Evolutionary conservation across 1,140 invertebrate genomes (phyloP).

Genomic region (Drosophila sproati): DNA sequence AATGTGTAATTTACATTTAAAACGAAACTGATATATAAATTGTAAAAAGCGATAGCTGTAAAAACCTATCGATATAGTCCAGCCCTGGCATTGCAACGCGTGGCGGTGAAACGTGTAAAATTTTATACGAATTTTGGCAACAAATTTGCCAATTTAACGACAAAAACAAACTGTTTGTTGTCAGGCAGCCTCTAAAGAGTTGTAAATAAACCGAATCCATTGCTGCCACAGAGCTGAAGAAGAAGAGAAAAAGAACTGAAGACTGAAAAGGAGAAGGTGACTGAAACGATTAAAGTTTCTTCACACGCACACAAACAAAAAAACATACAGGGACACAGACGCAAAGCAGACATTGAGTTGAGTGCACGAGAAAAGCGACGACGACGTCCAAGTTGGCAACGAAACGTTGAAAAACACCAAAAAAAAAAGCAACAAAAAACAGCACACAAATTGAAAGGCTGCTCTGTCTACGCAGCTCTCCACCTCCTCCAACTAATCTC

Average conservation of each 20-base stretch:
- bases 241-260: not conserved
- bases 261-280: conserved; percentile 24
- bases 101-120: conserved; percentile 59
- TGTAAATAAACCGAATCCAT: not conserved
- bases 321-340: not conserved
- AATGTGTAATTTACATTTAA: not conserved
- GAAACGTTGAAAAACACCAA: conserved; percentile 9
- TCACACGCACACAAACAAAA: conserved; percentile 30
- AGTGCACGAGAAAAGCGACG: conserved; percentile 41
- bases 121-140: conserved; percentile 46
- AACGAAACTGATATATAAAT: not conserved
- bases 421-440: conserved; percentile 40
- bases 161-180: conserved; percentile 39
- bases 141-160: conserved; percentile 31
- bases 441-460: conserved; percentile 26
- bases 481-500: conserved; percentile 13
- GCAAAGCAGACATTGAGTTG: conserved; percentile 27
- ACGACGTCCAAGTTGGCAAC: conserved; percentile 22
- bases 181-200: conserved; percentile 3
- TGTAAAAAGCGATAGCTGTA: not conserved
- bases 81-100: conserved; percentile 52
- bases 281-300: conserved; percentile 21
- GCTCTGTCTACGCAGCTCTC: conserved; percentile 5
- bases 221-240: not conserved
- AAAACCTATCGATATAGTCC: conserved; percentile 29